phyloP scores from a whole-genome alignment of 1,140 invertebrate genomes.

The Araneus ventricosus region DNA sequence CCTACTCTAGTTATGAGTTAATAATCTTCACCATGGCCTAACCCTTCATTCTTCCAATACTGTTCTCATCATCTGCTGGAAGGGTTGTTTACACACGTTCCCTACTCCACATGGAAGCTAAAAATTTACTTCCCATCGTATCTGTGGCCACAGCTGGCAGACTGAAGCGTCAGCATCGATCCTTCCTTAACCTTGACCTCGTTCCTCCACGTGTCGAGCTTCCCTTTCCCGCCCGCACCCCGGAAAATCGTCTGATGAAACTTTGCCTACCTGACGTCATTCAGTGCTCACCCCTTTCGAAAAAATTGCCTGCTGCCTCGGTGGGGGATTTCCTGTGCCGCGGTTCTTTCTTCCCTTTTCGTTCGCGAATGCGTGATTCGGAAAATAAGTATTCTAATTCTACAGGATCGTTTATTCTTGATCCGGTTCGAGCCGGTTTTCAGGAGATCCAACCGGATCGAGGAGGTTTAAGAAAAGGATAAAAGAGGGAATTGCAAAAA shows the following conservation, averaged over 20 bases:
- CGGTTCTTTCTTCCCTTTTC: no score
- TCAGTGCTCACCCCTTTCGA: constrained; percentile 2
- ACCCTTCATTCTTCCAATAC: no score
- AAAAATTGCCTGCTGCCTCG: background rate
- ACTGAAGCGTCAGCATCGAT: constrained; percentile 27
- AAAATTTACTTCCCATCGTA: background rate
- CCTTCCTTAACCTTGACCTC: constrained; percentile 14
- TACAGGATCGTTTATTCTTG: no score
- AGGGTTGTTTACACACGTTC: background rate
- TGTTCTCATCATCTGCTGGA: background rate
- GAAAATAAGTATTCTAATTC: no score
- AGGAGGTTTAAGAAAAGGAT: no score
- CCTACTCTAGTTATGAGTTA: no score
- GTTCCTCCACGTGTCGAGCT: constrained; percentile 15
- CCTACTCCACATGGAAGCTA: background rate
- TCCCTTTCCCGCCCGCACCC: background rate
- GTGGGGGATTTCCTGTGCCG: constrained; percentile 5
- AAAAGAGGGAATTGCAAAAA: no score
- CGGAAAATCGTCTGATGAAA: constrained; percentile 14
- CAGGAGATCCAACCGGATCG: no score
- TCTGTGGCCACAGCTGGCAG: background rate
- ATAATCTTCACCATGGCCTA: no score
- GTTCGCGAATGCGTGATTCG: no score
- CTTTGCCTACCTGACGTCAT: constrained; percentile 6
- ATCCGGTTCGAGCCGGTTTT: no score